A percentile compares a stretch with the other conserved stretches of the same genome.
Conservation (phyloP, 2,797 vertebrate species). For the Crocodylus rhombifer region DNA sequence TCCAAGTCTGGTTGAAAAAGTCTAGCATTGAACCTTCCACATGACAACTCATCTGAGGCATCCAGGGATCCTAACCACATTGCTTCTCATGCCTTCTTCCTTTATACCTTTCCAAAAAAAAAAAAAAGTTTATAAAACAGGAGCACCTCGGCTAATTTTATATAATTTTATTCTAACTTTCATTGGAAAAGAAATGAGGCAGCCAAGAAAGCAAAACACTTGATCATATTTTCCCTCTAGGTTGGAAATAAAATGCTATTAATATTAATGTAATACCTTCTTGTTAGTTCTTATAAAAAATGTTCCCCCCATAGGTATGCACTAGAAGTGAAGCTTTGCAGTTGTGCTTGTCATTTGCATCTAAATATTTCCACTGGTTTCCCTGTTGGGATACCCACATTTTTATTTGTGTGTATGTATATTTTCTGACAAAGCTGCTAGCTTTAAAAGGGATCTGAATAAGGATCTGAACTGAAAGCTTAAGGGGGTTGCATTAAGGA, state of each 20-base stretch:
- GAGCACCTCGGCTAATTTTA: not conserved
- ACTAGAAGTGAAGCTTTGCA: conserved; percentile 29
- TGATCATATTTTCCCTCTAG: conserved; percentile 35
- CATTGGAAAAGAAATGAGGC: not conserved
- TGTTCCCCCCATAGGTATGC: conserved; percentile 36
- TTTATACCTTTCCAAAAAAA: not conserved
- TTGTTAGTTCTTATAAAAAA: conserved; percentile 63
- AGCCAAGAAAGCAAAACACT: not conserved
- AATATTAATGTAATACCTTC: conserved; percentile 66
- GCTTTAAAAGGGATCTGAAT: not conserved
- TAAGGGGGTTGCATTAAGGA: not conserved
- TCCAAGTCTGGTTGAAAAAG: conserved; percentile 22
- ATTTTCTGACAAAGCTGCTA: not conserved
- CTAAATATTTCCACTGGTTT: conserved; percentile 35
- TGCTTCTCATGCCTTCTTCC: not conserved
- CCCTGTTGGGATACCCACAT: not conserved
- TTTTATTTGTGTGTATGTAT: too few relatives aligned
- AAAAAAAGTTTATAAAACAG: not conserved
- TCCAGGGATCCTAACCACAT: not conserved
- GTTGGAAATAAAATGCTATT: conserved; percentile 58
- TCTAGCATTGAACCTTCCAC: conserved; percentile 11
- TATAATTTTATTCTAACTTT: conserved; percentile 1
- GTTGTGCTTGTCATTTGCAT: conserved; percentile 39
- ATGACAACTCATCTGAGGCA: not conserved
- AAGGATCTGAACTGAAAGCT: conserved; percentile 10